Conservation (phyloP, 2,113 vertebrate genomes). For the Grammomys surdaster region DNA sequence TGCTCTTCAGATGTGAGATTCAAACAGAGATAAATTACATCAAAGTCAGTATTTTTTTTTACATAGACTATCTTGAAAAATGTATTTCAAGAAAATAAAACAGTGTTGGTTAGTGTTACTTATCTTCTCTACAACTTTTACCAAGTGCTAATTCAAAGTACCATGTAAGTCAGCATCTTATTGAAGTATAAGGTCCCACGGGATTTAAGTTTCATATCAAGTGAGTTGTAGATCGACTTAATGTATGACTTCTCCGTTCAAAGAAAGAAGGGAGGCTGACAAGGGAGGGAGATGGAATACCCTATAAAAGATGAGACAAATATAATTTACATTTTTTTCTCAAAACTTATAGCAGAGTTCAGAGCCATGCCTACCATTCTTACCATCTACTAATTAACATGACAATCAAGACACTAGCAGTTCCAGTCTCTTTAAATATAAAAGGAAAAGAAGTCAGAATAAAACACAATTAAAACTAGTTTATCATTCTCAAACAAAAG, state of each 20-base stretch:
- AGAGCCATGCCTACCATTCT: conserved; percentile 29
- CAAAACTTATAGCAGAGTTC: conserved; percentile 39
- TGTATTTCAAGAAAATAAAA: conserved; percentile 67
- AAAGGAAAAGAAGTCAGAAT: not conserved
- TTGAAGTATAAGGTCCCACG: conserved; percentile 54
- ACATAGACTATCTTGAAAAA: conserved; percentile 65
- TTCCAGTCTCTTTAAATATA: conserved; percentile 10
- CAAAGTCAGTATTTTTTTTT: conserved; percentile 77
- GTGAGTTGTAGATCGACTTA: conserved; percentile 96
- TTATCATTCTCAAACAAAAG: conserved; percentile 50
- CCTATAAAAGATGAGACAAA: conserved; percentile 84
- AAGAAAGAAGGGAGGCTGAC: conserved; percentile 93
- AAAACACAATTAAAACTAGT: conserved; percentile 42
- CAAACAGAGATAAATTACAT: conserved; percentile 72
- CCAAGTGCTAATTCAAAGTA: conserved; percentile 87
- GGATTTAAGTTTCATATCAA: conserved; percentile 89
- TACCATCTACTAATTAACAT: conserved; percentile 33
- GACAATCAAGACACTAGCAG: conserved; percentile 51
- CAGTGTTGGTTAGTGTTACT: conserved; percentile 84
- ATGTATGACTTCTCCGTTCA: conserved; percentile 95
- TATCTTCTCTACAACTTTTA: conserved; percentile 79
- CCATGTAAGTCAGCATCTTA: conserved; percentile 83
- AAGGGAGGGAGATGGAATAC: conserved; percentile 94
- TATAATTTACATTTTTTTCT: conserved; percentile 7
- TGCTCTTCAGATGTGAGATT: conserved; percentile 43